phyloP scores from a whole-genome alignment of 2,888 invertebrate species.

The Rapana venosa region DNA sequence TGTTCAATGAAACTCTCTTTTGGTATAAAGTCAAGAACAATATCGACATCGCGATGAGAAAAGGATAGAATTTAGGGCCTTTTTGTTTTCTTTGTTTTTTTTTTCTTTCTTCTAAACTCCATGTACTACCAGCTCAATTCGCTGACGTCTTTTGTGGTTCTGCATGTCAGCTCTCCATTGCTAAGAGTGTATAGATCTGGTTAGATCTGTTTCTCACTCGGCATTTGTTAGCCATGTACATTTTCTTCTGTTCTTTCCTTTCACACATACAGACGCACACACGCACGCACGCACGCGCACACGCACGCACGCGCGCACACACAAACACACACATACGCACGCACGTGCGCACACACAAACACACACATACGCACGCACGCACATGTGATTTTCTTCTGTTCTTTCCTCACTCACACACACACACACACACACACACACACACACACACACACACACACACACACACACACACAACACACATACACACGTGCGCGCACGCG shows the following conservation, averaged over 20 bases:
- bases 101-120: not conserved
- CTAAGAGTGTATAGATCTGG: not conserved
- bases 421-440: constrained; percentile 1
- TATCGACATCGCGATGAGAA: too few species aligned
- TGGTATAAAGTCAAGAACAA: too few species aligned
- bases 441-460: not conserved
- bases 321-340: not conserved
- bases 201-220: too few species aligned
- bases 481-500: not conserved
- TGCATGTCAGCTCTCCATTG: not conserved
- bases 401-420: not conserved
- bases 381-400: too few species aligned
- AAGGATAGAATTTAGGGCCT: too few species aligned
- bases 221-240: too few species aligned
- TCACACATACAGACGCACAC: not conserved
- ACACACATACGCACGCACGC: too few species aligned
- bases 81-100: not conserved
- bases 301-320: not conserved
- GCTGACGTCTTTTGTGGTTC: not conserved
- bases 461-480: not conserved
- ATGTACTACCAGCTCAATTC: not conserved
- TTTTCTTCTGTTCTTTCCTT: not conserved
- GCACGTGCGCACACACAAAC: too few species aligned
- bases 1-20: too few species aligned
- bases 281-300: not conserved